These are phyloP conservation scores for Tupiocoris notatus DNA, from an alignment of 2,888 invertebrate species.

Conservation along the genomic window DNA sequence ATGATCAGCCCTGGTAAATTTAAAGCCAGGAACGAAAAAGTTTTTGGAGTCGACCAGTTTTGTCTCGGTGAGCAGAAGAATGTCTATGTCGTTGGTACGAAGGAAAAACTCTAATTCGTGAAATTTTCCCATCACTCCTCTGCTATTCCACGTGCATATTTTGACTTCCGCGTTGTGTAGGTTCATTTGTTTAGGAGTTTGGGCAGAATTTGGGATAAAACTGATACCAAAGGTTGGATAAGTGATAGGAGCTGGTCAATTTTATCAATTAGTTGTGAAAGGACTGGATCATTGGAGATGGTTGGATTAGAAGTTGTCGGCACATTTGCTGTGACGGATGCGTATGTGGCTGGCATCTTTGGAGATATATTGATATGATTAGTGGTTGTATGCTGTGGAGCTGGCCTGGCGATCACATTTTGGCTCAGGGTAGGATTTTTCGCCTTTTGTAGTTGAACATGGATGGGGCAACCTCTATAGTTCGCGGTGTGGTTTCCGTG, in stretches of 20 bases:
- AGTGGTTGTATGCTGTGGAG: too few relatives aligned
- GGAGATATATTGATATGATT: too few relatives aligned
- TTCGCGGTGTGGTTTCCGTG: conserved; percentile 3
- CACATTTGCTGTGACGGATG: too few relatives aligned
- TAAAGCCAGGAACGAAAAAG: conserved; percentile 26
- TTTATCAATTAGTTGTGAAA: too few relatives aligned
- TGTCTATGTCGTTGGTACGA: conserved; percentile 5
- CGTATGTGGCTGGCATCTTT: too few relatives aligned
- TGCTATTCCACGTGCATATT: conserved; percentile 33
- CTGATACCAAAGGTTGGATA: conserved; percentile 17
- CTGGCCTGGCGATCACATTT: too few relatives aligned
- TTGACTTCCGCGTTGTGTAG: not conserved
- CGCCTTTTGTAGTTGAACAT: too few relatives aligned
- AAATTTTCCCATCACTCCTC: conserved; percentile 10
- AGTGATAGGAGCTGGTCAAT: conserved; percentile 15
- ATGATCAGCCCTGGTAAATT: conserved; percentile 1
- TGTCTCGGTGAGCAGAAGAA: conserved; percentile 24
- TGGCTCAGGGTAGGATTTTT: too few relatives aligned
- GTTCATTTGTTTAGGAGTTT: conserved; percentile 13
- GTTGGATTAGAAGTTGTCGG: too few relatives aligned
- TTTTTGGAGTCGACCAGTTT: not conserved
- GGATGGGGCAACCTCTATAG: too few relatives aligned
- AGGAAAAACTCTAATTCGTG: conserved; percentile 15
- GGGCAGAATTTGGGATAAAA: conserved; percentile 23
- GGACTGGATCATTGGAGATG: too few relatives aligned